A percentile compares a stretch with the other conserved stretches of the same genome.
These are phyloP conservation scores for Oryzias woworae DNA, from an alignment of 2,113 vertebrate species.

Conservation along the genomic window DNA sequence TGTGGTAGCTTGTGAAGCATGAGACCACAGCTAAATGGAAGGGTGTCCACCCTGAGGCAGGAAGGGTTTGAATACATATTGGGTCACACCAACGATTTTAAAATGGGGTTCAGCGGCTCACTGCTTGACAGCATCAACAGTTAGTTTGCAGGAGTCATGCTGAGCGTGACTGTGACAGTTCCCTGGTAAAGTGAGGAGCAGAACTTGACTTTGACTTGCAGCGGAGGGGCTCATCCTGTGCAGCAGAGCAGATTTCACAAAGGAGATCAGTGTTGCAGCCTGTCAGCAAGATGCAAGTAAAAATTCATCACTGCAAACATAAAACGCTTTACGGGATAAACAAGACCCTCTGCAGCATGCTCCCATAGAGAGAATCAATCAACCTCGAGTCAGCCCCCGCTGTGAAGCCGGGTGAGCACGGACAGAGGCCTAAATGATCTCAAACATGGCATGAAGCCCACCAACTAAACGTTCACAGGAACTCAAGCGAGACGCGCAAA, in stretches of 20 bases:
- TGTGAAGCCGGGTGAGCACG: conserved; percentile 31
- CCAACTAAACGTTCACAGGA: conserved; percentile 21
- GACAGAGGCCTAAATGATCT: conserved; percentile 37
- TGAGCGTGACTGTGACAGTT: too few species aligned
- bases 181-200: too few species aligned
- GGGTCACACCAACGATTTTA: too few species aligned
- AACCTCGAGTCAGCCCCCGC: conserved; percentile 17
- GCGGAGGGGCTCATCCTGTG: conserved; percentile 34
- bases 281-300: conserved; percentile 31
- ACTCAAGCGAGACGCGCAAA: conserved; percentile 24
- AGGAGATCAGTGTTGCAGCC: conserved; percentile 17
- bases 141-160: too few species aligned
- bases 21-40: conserved; percentile 24
- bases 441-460: conserved; percentile 40
- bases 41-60: too few species aligned
- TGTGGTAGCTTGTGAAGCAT: conserved; percentile 31
- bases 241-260: conserved; percentile 23
- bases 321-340: conserved; percentile 48
- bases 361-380: conserved; percentile 40
- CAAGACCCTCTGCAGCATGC: conserved; percentile 31
- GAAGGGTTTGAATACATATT: too few species aligned
- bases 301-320: conserved; percentile 35
- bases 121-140: too few species aligned
- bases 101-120: too few species aligned
- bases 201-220: conserved; percentile 14